Percentiles rank a stretch among this genome's conserved stretches.
Evolutionary conservation across 2,797 vertebrate species (phyloP).

Genomic region (Limosa lapponica): DNA sequence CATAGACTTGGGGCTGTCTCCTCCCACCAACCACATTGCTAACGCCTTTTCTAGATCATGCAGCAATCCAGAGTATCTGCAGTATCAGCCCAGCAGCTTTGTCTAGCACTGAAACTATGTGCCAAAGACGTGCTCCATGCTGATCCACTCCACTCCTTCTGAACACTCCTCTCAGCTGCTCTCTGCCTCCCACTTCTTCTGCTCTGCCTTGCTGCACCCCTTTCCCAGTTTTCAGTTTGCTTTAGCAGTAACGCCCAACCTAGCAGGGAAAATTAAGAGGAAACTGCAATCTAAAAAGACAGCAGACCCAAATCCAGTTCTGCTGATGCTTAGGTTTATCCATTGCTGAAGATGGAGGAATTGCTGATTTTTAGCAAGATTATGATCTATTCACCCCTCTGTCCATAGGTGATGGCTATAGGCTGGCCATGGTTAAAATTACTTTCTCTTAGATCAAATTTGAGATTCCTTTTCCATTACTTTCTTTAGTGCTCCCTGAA

Average conservation of each 20-base stretch:
- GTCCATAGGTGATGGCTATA: not conserved
- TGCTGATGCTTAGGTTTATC: not conserved
- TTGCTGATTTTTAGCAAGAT: slow-evolving; percentile 6
- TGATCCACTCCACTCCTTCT: not conserved
- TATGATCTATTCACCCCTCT: not conserved
- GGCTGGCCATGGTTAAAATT: not conserved
- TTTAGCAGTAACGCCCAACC: not conserved
- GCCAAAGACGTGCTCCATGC: not conserved
- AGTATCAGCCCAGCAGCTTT: slow-evolving; percentile 4
- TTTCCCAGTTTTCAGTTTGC: not conserved
- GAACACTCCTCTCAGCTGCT: not conserved
- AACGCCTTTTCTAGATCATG: not conserved
- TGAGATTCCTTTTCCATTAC: not conserved
- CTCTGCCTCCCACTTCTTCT: slow-evolving; percentile 39
- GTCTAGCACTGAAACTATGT: not conserved
- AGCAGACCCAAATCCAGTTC: not conserved
- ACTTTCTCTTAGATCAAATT: not conserved
- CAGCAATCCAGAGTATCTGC: not conserved
- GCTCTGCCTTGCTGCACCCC: not conserved
- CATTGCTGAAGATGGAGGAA: not conserved
- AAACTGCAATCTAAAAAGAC: not conserved
- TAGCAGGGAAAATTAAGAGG: not conserved
- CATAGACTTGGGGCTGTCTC: not conserved
- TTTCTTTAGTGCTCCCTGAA: slow-evolving; percentile 19
- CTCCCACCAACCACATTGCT: not conserved